Base-by-base conservation (phyloP, 2,113 vertebrate genomes). In the Erinaceus europaeus region DNA sequence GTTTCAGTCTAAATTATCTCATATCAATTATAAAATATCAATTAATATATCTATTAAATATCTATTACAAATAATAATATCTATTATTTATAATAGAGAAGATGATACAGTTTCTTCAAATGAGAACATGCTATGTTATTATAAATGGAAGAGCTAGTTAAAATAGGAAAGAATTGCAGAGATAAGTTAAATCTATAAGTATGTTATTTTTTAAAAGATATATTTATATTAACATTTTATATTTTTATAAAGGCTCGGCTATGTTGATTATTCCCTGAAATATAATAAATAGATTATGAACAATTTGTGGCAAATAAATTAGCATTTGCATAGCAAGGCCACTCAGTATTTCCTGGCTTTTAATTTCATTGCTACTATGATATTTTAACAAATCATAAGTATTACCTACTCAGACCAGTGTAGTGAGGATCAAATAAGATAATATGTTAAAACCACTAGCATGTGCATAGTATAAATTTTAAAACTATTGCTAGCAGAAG, bases 101-200 rank as follows among this genome's bases (percentile, higher is more conserved):
- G 8, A 84, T 42, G 6, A 11, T 65, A 53, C 46, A 84, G 44
- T 65, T 82, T 84, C 18, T 73, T 73, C 78, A 59, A 27, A 13
- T 76, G 32, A 76, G 73, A 90, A 38, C 20, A 80, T 40, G 32
- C 12, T 73, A 79, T 94, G 23, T 29, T 62, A 29, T 68, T 81
- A 81, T 23, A 44, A 85, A 75, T 50, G 4, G 81, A 84, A 73
- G 6, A 81, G 52, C 65, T 3, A 59, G 20, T 42, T 81, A 76
- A 59, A 72, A 72, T 32, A 85, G 27, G 69, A 2, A 65, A 55
- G 52, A 62, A 55, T 0, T 42, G 1, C 34, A 77, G 53, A 76
- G 12, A 80, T 17, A 67, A 73, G 11, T 62, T 90, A 72, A 91
- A 86, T 72, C 36, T 76, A 38, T 38, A 29, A 92, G 48, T 2